Percentiles rank a stretch among this genome's conserved stretches.
Evolutionary conservation across 2,113 vertebrate genomes (phyloP).

Genomic region (Gymnogyps californianus): DNA sequence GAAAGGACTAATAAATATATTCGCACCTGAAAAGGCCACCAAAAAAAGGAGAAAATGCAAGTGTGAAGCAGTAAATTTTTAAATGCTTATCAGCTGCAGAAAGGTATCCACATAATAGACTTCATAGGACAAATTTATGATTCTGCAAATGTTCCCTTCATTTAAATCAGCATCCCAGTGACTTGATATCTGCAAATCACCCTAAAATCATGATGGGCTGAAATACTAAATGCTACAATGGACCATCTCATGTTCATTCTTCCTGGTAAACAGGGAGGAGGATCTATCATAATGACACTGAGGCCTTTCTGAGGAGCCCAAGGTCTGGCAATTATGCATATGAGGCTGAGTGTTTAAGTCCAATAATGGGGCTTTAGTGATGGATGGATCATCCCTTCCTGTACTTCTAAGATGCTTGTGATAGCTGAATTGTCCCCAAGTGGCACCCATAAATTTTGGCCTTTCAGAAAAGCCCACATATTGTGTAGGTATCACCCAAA

Average conservation of each 20-base stretch:
- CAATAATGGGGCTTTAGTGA: conserved; percentile 55
- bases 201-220: conserved; percentile 54
- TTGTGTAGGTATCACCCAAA: conserved; percentile 69
- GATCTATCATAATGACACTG: conserved; percentile 68
- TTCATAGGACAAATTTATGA: conserved; percentile 62
- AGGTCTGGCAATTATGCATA: conserved; percentile 58
- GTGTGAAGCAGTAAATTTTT: conserved; percentile 41
- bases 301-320: conserved; percentile 59
- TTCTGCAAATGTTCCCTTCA: conserved; percentile 52
- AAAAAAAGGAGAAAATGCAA: background rate
- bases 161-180: conserved; percentile 61
- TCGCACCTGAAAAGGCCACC: background rate
- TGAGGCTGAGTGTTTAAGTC: conserved; percentile 57
- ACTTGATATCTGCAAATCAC: conserved; percentile 66
- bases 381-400: conserved; percentile 54
- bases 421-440: conserved; percentile 68
- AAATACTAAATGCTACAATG: conserved; percentile 58
- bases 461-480: conserved; percentile 68
- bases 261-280: conserved; percentile 66
- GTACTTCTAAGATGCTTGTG: conserved; percentile 58
- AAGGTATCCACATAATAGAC: conserved; percentile 39
- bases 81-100: conserved; percentile 41
- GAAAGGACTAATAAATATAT: conserved; percentile 6
- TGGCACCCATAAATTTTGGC: conserved; percentile 71
- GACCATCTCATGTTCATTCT: conserved; percentile 55